Percentiles rank a stretch among this genome's conserved stretches.
These are phyloP conservation scores for Amphiduros pacificus DNA, from an alignment of 2,888 invertebrate species.

Conservation along the genomic window DNA sequence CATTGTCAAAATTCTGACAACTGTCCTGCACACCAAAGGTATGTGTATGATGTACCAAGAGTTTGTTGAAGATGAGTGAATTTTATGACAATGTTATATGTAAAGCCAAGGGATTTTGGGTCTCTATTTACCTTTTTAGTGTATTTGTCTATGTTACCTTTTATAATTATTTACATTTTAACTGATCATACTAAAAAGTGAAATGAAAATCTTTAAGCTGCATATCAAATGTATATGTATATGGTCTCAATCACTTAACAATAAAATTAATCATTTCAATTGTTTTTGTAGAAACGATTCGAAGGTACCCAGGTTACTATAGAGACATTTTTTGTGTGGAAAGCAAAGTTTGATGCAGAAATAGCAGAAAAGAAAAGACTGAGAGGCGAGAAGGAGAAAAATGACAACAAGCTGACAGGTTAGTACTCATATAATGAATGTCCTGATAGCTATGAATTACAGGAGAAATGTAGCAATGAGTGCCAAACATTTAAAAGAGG, in stretches of 20 bases:
- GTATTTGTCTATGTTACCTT: background rate
- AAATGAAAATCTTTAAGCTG: background rate
- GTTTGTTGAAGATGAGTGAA: too few species aligned
- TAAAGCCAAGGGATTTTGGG: too few species aligned
- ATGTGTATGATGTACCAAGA: too few species aligned
- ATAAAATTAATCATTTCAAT: background rate
- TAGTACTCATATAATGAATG: too few species aligned
- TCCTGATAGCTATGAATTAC: too few species aligned
- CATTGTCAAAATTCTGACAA: too few species aligned
- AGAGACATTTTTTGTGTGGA: slow-evolving; percentile 94
- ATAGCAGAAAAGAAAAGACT: slow-evolving; percentile 66
- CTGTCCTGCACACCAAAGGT: too few species aligned
- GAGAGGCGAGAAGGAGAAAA: slow-evolving; percentile 52
- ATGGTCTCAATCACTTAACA: background rate
- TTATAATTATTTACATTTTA: background rate
- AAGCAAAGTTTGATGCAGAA: slow-evolving; percentile 87
- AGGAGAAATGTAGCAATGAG: too few species aligned
- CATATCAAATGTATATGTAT: background rate
- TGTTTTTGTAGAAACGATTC: slow-evolving; percentile 76
- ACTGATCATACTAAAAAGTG: background rate
- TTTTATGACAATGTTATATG: too few species aligned
- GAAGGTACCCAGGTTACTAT: slow-evolving; percentile 95
- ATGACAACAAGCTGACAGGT: slow-evolving; percentile 74
- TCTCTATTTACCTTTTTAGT: too few species aligned
- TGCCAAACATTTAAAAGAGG: too few species aligned